phyloP scores from a whole-genome alignment of 1,140 invertebrate genomes.

The Asbolus verrucosus region DNA sequence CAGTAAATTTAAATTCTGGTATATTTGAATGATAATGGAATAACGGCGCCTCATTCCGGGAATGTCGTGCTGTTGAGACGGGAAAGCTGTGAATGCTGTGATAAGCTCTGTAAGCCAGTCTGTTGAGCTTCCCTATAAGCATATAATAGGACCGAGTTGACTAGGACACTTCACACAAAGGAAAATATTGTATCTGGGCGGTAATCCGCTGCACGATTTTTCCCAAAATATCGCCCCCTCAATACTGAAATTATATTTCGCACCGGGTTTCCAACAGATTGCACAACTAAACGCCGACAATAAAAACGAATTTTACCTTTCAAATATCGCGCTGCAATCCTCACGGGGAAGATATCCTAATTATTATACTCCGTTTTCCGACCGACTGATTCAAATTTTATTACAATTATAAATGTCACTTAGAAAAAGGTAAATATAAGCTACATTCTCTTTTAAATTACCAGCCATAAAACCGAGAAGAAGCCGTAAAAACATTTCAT shows the following conservation, averaged over 20 bases:
- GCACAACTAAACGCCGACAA: constrained; percentile 14
- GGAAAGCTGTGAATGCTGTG: constrained; percentile 57
- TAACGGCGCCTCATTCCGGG: constrained; percentile 53
- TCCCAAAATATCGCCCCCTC: constrained; percentile 17
- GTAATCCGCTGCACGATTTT: constrained; percentile 38
- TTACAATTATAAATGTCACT: too few relatives aligned
- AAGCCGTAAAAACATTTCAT: too few relatives aligned
- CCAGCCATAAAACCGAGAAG: too few relatives aligned
- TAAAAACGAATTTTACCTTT: constrained; percentile 37
- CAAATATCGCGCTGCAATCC: too few relatives aligned
- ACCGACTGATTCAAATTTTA: too few relatives aligned
- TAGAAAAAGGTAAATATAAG: too few relatives aligned
- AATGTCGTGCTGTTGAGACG: constrained; percentile 52
- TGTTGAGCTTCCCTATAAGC: constrained; percentile 54
- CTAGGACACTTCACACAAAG: constrained; percentile 39
- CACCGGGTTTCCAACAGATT: not conserved
- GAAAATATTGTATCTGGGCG: constrained; percentile 34
- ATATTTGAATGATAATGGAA: constrained; percentile 59
- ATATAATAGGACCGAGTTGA: constrained; percentile 47
- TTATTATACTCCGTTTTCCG: too few relatives aligned
- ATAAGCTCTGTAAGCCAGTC: constrained; percentile 58
- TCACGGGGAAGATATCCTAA: too few relatives aligned
- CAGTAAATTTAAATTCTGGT: constrained; percentile 56
- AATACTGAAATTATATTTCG: constrained; percentile 28
- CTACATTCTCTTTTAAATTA: too few relatives aligned